phyloP scores from a whole-genome alignment of 1,140 invertebrate genomes.

The Drosophila ambigua region DNA sequence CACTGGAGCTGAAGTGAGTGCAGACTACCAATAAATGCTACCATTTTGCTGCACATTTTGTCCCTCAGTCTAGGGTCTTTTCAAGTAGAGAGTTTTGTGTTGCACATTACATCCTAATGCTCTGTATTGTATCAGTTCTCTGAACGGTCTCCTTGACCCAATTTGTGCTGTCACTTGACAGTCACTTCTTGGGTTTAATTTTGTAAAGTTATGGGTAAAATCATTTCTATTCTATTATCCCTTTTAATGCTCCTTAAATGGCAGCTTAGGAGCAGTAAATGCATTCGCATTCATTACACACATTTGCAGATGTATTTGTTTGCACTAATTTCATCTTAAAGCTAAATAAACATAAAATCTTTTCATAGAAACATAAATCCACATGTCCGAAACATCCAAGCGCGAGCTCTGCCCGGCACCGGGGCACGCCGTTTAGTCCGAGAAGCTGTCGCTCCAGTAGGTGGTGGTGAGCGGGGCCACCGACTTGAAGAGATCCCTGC shows the following conservation, averaged over 20 bases:
- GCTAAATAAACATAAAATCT: conserved; percentile 44
- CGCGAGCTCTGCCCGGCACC: neutral
- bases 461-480: conserved; percentile 84
- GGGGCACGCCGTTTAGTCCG: conserved; percentile 68
- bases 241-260: neutral
- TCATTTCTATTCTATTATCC: neutral
- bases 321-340: conserved; percentile 39
- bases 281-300: conserved; percentile 53
- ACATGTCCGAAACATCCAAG: neutral
- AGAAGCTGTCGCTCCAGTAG: conserved; percentile 84
- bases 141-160: too few relatives aligned
- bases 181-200: neutral
- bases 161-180: too few relatives aligned
- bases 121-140: too few relatives aligned
- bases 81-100: conserved; percentile 6
- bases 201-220: conserved; percentile 2
- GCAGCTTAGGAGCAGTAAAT: neutral
- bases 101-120: neutral
- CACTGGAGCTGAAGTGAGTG: conserved; percentile 1
- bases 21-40: conserved; percentile 24
- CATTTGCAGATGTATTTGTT: conserved; percentile 29
- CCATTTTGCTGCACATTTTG: conserved; percentile 7
- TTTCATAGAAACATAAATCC: conserved; percentile 32
- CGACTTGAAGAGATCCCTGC: conserved; percentile 83
- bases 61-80: neutral